Conservation (phyloP, 2,888 invertebrate species). For the Philaethria dido region DNA sequence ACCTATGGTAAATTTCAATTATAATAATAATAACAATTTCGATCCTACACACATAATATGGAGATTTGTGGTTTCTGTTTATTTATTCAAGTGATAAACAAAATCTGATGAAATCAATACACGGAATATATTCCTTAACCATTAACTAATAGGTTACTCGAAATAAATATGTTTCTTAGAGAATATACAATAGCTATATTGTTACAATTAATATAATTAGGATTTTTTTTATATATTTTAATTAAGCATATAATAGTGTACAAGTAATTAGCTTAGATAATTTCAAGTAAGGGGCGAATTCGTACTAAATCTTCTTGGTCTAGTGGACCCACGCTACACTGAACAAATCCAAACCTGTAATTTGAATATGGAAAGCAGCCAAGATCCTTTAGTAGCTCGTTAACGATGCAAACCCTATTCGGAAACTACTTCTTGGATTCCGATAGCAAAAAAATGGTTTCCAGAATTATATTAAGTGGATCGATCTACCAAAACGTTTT, state of each 20-base stretch:
- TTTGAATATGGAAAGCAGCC: constrained; percentile 67
- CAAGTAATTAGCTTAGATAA: constrained; percentile 53
- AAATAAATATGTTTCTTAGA: no score
- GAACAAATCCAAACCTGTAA: constrained; percentile 69
- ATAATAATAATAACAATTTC: no score
- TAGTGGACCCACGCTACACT: constrained; percentile 48
- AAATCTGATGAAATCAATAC: no score
- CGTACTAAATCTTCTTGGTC: constrained; percentile 51
- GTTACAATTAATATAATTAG: no score
- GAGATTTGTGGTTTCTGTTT: no score
- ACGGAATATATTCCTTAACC: no score
- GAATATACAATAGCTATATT: no score
- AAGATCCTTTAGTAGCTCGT: constrained; percentile 50
- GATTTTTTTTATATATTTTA: no score
- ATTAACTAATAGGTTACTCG: no score
- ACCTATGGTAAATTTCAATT: neutral
- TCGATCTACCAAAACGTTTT: no score
- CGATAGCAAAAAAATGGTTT: constrained; percentile 30
- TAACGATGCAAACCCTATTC: constrained; percentile 58
- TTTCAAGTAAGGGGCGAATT: constrained; percentile 59
- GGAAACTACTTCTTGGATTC: constrained; percentile 47
- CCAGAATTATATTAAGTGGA: neutral
- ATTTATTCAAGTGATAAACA: no score
- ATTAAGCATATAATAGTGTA: neutral
- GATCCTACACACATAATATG: no score